Conservation (phyloP, 2,888 invertebrate species). For the Syritta pipiens region DNA sequence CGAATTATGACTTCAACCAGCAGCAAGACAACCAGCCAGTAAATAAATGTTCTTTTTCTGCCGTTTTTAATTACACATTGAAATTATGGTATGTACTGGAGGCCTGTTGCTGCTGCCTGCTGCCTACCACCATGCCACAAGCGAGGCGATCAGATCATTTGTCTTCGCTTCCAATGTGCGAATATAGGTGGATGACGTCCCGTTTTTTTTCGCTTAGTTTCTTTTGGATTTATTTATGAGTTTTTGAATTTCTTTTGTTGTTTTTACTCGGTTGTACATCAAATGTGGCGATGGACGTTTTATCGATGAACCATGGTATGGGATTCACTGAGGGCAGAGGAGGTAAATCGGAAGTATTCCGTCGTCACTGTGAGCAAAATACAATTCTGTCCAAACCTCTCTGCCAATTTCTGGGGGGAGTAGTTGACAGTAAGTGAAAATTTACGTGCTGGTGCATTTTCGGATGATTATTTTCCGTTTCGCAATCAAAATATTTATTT, state of each 20-base stretch:
- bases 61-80: constrained; percentile 58
- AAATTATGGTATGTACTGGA: constrained; percentile 48
- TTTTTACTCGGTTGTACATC: constrained; percentile 54
- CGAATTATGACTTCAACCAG: constrained; percentile 55
- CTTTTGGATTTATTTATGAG: constrained; percentile 58
- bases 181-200: constrained; percentile 65
- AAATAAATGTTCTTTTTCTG: constrained; percentile 7
- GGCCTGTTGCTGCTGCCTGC: constrained; percentile 26
- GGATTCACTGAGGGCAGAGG: constrained; percentile 17
- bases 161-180: constrained; percentile 58
- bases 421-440: constrained; percentile 55
- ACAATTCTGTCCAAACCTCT: constrained; percentile 39
- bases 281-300: constrained; percentile 52
- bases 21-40: constrained; percentile 20
- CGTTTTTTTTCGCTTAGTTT: constrained; percentile 52
- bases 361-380: constrained; percentile 38
- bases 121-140: neutral
- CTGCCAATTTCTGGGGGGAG: constrained; percentile 38
- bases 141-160: constrained; percentile 49
- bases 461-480: too few species aligned
- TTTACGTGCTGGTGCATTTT: constrained; percentile 43
- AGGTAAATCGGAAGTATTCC: constrained; percentile 37
- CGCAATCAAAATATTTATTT: neutral
- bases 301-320: constrained; percentile 12
- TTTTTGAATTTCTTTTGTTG: constrained; percentile 62